Base-by-base conservation (phyloP, 2,888 invertebrate species). In the Caenorhabditis wallacei region DNA sequence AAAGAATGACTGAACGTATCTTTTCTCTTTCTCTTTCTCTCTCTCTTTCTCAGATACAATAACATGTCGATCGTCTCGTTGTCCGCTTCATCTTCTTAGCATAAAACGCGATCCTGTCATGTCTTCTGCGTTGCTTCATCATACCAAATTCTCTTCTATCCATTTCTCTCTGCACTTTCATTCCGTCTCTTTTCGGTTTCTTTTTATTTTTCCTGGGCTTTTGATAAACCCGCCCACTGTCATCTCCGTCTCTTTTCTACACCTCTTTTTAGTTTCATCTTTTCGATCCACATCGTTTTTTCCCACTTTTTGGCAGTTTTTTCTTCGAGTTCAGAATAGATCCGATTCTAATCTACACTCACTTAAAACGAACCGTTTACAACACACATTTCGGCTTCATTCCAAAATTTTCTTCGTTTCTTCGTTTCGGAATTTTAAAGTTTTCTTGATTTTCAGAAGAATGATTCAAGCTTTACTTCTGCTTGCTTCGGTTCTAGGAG, bases 391-490 rank as follows among this genome's bases (percentile, higher is more conserved):
- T 43, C 24, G n/a, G 35, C 11, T 48, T 48, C 13, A 18, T 48
- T 48, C 18, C 18, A 4, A 4, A 40, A 40, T 18, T 18, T 48
- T 48, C 18, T 8, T n/a, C n/a, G 3, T 18, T 18, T n/a, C 7
- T 48, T 18, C 46, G 2, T 18, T 48, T 18, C 18, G 18, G 18
- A 3, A 18, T 7, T 48, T 48, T 40, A 2, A 40, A 2, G 8
- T 30, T 30, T 30, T 30, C 30, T 30, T 5, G 30, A 48, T 18
- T 69, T 68, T 43, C 40, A 54, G 56, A 53, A 64, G 30, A 22
- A 82, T 82, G 82, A 82, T 82, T 48, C 82, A 82, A 68, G 82
- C 82, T 7, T 30, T 82, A 20, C 66, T 82, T 13, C 59, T 82
- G 3, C 51, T 82, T 24, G 76, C 82, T 30, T 76, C 82, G 8